These are phyloP conservation scores for Phoenicopterus ruber DNA, from an alignment of 2,113 vertebrate species.

Conservation along the genomic window DNA sequence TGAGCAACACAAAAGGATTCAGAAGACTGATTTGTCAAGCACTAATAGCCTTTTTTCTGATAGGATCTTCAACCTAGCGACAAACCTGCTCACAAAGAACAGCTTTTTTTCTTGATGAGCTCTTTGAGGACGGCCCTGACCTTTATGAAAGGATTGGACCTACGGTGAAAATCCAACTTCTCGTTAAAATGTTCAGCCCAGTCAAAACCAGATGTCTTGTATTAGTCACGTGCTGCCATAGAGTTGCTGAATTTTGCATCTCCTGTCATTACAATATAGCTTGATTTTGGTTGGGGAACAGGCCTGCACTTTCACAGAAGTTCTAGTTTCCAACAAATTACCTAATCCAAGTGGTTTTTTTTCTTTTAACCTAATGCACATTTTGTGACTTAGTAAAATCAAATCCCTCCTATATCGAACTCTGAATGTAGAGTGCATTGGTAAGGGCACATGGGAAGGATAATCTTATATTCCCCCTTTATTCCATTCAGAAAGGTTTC, in stretches of 20 bases:
- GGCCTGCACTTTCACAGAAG: accelerated
- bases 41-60: not conserved
- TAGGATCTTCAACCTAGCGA: not conserved
- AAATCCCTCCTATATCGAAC: not conserved
- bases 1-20: not conserved
- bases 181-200: not conserved
- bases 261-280: not conserved
- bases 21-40: not conserved
- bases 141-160: not conserved
- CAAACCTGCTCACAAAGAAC: not conserved
- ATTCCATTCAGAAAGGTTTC: not conserved
- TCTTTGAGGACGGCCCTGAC: not conserved
- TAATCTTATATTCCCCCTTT: not conserved
- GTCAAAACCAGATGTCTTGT: not conserved
- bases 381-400: not conserved
- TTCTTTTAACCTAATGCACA: not conserved
- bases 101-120: not conserved
- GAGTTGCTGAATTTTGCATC: not conserved
- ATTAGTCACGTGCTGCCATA: not conserved
- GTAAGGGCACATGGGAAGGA: not conserved
- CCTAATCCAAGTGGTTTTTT: not conserved
- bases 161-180: not conserved
- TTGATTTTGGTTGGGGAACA: not conserved
- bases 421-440: not conserved
- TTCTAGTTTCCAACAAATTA: not conserved